Evolutionary conservation across 2,113 vertebrate species (phyloP), one percentile per base, ranked within the genome.

Genomic region (Argyrosomus japonicus): DNA sequence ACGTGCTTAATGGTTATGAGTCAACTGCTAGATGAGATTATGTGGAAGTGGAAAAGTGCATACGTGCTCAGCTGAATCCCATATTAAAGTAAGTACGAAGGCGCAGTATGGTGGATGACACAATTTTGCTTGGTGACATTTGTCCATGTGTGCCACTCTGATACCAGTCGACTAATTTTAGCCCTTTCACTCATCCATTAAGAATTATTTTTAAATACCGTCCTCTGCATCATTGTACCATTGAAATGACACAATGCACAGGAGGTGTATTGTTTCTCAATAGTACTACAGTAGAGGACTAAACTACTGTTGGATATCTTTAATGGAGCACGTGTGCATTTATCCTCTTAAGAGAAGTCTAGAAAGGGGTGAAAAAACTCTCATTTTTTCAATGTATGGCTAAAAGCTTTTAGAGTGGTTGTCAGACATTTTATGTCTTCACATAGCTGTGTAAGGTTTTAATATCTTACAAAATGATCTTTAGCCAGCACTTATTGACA

Each of bases 181-280:
- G 73, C 62, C 83, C 75, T 85, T 79, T 18, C 36, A 54, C 32
- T 76, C 43, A 76, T 87, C 67, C 75, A 88, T 92, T 89, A 88
- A 87, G 75, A 51, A 86, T 84, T 53, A n/a, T 72, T 48, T 79
- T 29, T 21, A 78, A 65, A 47, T 27, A 50, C 53, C 3, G 50
- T 82, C n/a, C 29, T 36, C 23, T 53, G 68, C 84, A 45, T 68
- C 53, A 58, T 58, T 6, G 15, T 36, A 45, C 14, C 40, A 14
- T 45, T 74, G 40, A 75, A 68, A 74, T 73, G 21, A 7, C 15
- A 61, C 6, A 60, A 64, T 70, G 65, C 36, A 71, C 25, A 57
- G 18, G 19, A 63, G 43, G 83, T 32, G 32, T 64, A 73, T 54
- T 58, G 60, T 81, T 67, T 81, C 14, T 73, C 1, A 10, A 19